phyloP scores from a whole-genome alignment of 1,140 invertebrate genomes.

The Teleogryllus occipitalis region DNA sequence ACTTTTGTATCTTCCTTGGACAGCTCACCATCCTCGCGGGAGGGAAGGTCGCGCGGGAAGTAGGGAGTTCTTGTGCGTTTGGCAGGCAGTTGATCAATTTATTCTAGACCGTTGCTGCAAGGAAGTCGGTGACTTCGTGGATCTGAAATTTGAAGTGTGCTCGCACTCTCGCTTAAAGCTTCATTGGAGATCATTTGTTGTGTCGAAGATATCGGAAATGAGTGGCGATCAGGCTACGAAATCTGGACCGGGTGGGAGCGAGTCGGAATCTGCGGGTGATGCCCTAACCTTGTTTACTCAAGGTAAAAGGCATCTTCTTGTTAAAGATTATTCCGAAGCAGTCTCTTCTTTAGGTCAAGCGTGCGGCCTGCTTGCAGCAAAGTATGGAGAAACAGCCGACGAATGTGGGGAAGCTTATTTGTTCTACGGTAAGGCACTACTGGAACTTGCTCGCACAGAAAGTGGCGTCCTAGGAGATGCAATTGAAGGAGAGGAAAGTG shows the following conservation, averaged over 20 bases:
- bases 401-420: conserved; percentile 79
- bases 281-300: conserved; percentile 48
- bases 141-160: too few species aligned
- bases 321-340: conserved; percentile 70
- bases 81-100: too few species aligned
- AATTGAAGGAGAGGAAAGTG: conserved; percentile 21
- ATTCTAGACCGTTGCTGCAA: too few species aligned
- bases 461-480: conserved; percentile 46
- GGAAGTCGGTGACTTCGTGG: too few species aligned
- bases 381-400: conserved; percentile 65
- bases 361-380: conserved; percentile 56
- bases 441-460: conserved; percentile 73
- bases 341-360: conserved; percentile 65
- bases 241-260: background rate
- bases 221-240: background rate
- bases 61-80: too few species aligned
- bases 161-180: too few species aligned
- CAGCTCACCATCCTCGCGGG: too few species aligned
- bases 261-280: conserved; percentile 18
- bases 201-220: background rate
- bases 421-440: conserved; percentile 65
- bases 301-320: conserved; percentile 67
- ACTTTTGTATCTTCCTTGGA: too few species aligned
- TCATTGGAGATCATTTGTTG: too few species aligned
- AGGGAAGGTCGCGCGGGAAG: too few species aligned